These are phyloP conservation scores for Valencia hispanica DNA, from an alignment of 2,797 vertebrate genomes.

Conservation along the genomic window DNA sequence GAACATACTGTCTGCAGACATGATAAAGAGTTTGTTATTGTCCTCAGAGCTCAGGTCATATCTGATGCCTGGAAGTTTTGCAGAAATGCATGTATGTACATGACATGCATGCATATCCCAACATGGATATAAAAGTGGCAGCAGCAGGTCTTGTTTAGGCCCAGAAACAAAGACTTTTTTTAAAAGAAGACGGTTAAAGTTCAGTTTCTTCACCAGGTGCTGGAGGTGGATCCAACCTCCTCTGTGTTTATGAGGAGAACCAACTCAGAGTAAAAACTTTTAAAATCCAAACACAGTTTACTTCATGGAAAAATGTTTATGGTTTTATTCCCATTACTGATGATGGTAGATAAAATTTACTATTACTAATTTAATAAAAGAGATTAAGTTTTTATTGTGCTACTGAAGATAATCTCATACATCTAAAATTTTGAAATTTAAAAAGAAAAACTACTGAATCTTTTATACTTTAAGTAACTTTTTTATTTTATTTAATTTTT, in stretches of 20 bases:
- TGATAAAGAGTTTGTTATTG: background rate
- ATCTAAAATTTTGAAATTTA: background rate
- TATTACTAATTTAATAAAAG: background rate
- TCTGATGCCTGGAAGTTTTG: background rate
- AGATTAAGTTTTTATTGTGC: constrained; percentile 4
- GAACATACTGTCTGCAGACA: background rate
- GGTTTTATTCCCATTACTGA: background rate
- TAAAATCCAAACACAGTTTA: constrained; percentile 2
- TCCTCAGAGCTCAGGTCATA: background rate
- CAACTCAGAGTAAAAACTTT: background rate
- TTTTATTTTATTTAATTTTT: background rate
- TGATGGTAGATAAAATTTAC: background rate
- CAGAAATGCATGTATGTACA: background rate
- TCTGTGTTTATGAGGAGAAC: constrained; percentile 1
- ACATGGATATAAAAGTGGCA: background rate
- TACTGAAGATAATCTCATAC: background rate
- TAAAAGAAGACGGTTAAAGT: background rate
- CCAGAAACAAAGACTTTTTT: background rate
- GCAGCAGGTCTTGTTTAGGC: background rate
- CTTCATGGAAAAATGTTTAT: background rate
- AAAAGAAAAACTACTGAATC: background rate
- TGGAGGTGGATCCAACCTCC: background rate
- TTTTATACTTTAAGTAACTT: constrained; percentile 13
- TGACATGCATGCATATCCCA: background rate
- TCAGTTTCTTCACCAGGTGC: background rate